Percentiles rank a stretch among this genome's conserved stretches.
phyloP scores from a whole-genome alignment of 2,888 invertebrate species.

The Agonopterix heracliana region DNA sequence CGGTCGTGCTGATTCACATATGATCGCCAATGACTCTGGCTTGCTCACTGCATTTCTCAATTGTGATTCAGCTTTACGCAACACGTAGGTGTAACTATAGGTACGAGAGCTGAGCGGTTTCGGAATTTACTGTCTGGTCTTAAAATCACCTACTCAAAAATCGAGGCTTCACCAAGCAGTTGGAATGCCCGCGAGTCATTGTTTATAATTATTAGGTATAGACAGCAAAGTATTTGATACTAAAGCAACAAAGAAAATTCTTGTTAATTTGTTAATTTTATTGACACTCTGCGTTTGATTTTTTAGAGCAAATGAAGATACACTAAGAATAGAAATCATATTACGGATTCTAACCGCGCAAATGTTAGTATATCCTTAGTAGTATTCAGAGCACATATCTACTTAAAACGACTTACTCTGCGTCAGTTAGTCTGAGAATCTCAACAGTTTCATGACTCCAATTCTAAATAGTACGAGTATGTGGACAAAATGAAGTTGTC shows the following conservation, averaged over 20 bases:
- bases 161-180: constrained; percentile 11
- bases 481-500: constrained; percentile 13
- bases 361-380: not conserved
- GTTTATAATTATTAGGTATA: too few species aligned
- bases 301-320: too few species aligned
- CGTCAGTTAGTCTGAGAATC: constrained; percentile 25
- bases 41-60: constrained; percentile 70
- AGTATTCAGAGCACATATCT: not conserved
- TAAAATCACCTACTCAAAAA: constrained; percentile 11
- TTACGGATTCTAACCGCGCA: too few species aligned
- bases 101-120: constrained; percentile 42
- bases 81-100: constrained; percentile 38
- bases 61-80: constrained; percentile 69
- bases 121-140: constrained; percentile 46
- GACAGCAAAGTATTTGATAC: too few species aligned
- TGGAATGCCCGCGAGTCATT: not conserved
- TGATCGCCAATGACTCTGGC: constrained; percentile 55
- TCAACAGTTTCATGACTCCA: constrained; percentile 19
- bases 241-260: too few species aligned
- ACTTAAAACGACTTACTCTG: not conserved
- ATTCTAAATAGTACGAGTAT: constrained; percentile 8
- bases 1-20: constrained; percentile 71
- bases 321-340: too few species aligned
- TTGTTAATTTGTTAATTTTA: too few species aligned
- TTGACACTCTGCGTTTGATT: too few species aligned